Conservation (phyloP, 1,140 invertebrate species). For the Aphelinus certus region DNA sequence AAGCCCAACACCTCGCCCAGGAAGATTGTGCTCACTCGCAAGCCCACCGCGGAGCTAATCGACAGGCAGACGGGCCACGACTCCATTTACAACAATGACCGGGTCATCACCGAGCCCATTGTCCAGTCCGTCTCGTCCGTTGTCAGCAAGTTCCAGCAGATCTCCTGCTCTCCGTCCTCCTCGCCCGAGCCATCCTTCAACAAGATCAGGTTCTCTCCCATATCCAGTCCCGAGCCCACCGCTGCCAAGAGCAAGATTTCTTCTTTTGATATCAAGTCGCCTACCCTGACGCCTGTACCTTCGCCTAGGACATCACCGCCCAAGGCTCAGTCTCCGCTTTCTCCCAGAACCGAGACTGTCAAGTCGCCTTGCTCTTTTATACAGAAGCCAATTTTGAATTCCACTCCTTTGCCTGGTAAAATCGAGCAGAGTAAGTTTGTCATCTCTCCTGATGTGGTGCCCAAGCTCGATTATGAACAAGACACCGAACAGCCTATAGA, state of each 20-base stretch:
- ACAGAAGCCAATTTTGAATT: slow-evolving; percentile 40
- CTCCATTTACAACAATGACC: slow-evolving; percentile 50
- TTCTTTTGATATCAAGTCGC: slow-evolving; percentile 54
- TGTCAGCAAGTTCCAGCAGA: slow-evolving; percentile 62
- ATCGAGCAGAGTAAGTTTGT: slow-evolving; percentile 11
- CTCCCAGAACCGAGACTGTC: slow-evolving; percentile 50
- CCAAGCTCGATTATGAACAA: slow-evolving; percentile 29
- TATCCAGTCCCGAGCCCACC: slow-evolving; percentile 56
- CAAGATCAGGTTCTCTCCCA: slow-evolving; percentile 58
- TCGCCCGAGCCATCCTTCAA: slow-evolving; percentile 54
- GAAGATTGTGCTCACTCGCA: slow-evolving; percentile 40
- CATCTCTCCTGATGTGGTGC: not conserved
- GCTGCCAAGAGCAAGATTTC: slow-evolving; percentile 43
- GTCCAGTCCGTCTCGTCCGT: slow-evolving; percentile 60
- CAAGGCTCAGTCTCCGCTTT: slow-evolving; percentile 47
- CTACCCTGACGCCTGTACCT: slow-evolving; percentile 50
- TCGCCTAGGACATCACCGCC: slow-evolving; percentile 50
- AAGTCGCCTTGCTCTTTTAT: slow-evolving; percentile 38
- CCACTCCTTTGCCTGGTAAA: slow-evolving; percentile 41
- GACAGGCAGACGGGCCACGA: slow-evolving; percentile 45
- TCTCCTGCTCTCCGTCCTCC: slow-evolving; percentile 55
- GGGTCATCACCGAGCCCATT: slow-evolving; percentile 58
- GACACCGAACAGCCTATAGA: slow-evolving; percentile 17
- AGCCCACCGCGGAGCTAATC: slow-evolving; percentile 51
- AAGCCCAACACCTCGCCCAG: slow-evolving; percentile 46